A percentile compares a stretch with the other conserved stretches of the same genome.
phyloP scores from a whole-genome alignment of 2,797 vertebrate species.

The Intellagama lesueurii region DNA sequence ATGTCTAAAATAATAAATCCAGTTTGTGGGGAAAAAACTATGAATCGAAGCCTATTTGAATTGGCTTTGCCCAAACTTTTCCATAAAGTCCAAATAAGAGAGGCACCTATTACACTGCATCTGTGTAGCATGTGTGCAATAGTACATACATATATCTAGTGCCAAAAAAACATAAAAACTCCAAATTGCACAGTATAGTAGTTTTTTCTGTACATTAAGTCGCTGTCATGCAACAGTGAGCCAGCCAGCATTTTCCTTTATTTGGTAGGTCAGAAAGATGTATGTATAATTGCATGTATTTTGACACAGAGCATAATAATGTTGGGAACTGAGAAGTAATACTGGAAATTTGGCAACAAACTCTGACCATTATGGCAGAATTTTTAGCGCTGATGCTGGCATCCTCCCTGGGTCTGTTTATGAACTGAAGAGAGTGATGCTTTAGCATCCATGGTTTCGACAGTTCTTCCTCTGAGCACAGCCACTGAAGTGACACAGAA shows the following conservation, averaged over 20 bases:
- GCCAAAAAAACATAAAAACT: background rate
- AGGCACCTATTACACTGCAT: background rate
- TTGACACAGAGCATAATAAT: too few relatives aligned
- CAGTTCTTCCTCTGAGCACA: background rate
- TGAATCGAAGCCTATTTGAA: background rate
- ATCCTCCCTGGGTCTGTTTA: background rate
- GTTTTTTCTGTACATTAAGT: background rate
- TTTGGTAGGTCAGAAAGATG: background rate
- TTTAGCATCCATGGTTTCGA: background rate
- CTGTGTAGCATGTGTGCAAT: background rate
- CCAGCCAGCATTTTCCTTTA: background rate
- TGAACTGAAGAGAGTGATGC: background rate
- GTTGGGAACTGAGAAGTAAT: background rate
- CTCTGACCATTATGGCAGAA: too few relatives aligned
- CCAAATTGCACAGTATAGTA: background rate
- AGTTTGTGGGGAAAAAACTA: background rate
- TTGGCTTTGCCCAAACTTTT: background rate
- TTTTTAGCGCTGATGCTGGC: background rate
- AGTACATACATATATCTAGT: background rate
- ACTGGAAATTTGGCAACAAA: too few relatives aligned
- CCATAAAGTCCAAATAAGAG: background rate
- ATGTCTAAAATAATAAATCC: constrained; percentile 5
- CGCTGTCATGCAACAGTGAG: background rate
- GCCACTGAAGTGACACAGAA: background rate
- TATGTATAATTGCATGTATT: too few relatives aligned